These are phyloP conservation scores for Bathynomus jamesi DNA, from an alignment of 1,140 invertebrate genomes.

Conservation along the genomic window DNA sequence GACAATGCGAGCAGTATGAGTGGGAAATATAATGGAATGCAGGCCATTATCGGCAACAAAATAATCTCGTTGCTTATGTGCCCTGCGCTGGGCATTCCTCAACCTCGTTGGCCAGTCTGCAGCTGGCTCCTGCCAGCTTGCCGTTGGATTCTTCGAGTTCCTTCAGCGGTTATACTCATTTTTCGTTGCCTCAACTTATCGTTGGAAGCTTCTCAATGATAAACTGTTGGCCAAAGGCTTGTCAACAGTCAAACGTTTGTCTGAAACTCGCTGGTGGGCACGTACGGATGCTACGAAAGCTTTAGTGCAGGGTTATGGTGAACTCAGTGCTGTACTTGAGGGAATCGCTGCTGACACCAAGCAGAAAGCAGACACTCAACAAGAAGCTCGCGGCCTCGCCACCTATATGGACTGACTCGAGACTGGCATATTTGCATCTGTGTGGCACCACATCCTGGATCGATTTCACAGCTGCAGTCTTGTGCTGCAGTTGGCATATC, in stretches of 20 bases:
- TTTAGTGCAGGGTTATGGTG: too few species aligned
- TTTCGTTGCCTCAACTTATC: constrained; percentile 23
- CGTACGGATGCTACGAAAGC: constrained; percentile 17
- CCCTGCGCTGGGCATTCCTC: constrained; percentile 20
- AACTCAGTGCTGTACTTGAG: too few species aligned
- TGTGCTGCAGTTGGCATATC: not conserved
- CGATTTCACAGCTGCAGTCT: not conserved
- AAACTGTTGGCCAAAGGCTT: constrained; percentile 9
- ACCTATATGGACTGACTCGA: constrained; percentile 12
- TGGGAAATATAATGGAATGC: constrained; percentile 19
- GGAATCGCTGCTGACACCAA: constrained; percentile 20
- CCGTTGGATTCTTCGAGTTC: constrained; percentile 12
- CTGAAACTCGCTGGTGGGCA: constrained; percentile 20
- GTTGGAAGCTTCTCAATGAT: constrained; percentile 15
- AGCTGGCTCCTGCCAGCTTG: constrained; percentile 12
- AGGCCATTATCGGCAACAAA: constrained; percentile 7
- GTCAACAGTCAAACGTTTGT: constrained; percentile 11
- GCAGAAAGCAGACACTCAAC: constrained; percentile 8
- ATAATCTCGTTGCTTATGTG: constrained; percentile 11
- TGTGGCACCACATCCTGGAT: constrained; percentile 13
- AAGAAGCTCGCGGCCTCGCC: constrained; percentile 14
- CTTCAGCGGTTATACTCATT: constrained; percentile 15
- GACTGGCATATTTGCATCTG: constrained; percentile 17
- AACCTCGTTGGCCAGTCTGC: constrained; percentile 23
- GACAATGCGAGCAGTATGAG: constrained; percentile 9